Conservation (phyloP, 2,113 vertebrate species). For the Serilophus lunatus region DNA sequence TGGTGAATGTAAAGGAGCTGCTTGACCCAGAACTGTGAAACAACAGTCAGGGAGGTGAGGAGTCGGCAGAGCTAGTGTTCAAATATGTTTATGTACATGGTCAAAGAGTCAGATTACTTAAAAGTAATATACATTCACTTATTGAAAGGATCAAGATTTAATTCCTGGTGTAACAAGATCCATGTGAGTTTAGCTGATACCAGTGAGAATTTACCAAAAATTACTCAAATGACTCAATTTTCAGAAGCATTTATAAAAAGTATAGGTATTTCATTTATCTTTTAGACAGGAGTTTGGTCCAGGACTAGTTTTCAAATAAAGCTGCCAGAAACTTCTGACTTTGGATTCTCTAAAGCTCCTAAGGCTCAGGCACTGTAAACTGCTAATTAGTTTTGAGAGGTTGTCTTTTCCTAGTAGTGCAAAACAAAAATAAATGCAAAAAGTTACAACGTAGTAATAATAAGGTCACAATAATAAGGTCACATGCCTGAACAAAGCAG, state of each 20-base stretch:
- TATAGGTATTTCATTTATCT: background rate
- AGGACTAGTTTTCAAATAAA: background rate
- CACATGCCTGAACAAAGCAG: slow-evolving; percentile 82
- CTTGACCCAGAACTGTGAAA: background rate
- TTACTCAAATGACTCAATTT: background rate
- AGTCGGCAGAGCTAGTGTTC: fast-evolving
- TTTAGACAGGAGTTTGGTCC: background rate
- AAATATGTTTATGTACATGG: background rate
- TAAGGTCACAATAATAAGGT: background rate
- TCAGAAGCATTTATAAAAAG: background rate
- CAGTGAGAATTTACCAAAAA: background rate
- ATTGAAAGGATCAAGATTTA: background rate
- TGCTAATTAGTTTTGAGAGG: background rate
- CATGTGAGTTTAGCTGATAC: background rate
- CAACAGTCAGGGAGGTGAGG: background rate
- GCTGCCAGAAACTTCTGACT: background rate
- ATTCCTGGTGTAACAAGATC: background rate
- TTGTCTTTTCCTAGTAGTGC: background rate
- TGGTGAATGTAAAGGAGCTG: background rate
- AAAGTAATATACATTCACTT: background rate
- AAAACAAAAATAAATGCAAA: background rate
- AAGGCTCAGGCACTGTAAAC: background rate
- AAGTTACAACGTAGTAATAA: background rate
- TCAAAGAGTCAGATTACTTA: background rate
- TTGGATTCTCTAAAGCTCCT: background rate